Evolutionary conservation across 2,113 vertebrate species (phyloP), one percentile per base, ranked within the genome.

Genomic region (Gadus chalcogrammus): DNA sequence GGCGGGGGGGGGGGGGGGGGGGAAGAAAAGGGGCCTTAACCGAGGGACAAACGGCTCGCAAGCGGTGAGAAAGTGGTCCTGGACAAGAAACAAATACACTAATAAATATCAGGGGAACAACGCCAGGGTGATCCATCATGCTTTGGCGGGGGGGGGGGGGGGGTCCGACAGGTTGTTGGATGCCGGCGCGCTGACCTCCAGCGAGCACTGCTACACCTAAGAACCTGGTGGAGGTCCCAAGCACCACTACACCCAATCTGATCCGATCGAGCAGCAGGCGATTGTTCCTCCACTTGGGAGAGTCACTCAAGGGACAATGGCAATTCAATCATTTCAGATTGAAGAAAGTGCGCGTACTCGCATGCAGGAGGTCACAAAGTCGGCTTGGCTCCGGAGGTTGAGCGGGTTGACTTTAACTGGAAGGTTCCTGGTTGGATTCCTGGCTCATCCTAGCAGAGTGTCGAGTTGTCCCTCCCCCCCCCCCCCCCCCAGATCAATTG

Each of bases 241-340:
- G 79, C 69, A 76, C 76, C 79, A 87, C 83, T 89, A 83, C 59
- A 85, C 22, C 61, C 85, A 75, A 87, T 87, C 86, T 79, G 81
- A 85, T 85, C 61, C 7, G 75, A 75, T 58, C 7, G 0, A 7
- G 16, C 16, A 71, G 56, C 56, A 76, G 63, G 5, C 13, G 20
- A 70, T 83, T 84, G 74, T 72, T 83, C 69, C 66, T 13, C 84
- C 67, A 71, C 64, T 76, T 75, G 22, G 16, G 4, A 64, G 61
- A 76, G 65, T 83, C 67, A 8, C 82, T 81, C 79, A 64, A 38
- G 28, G 52, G 60, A 12, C 55, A 64, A 65, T 2, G 9, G 5
- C 18, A 56, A 56, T 31, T 74, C 15, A 73, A 70, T 67, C 11
- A 31, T 64, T 28, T 64, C 63, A 64, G 35, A 65, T 48, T 35